These are phyloP conservation scores for Notechis scutatus DNA, from an alignment of 2,113 vertebrate genomes.

Conservation along the genomic window DNA sequence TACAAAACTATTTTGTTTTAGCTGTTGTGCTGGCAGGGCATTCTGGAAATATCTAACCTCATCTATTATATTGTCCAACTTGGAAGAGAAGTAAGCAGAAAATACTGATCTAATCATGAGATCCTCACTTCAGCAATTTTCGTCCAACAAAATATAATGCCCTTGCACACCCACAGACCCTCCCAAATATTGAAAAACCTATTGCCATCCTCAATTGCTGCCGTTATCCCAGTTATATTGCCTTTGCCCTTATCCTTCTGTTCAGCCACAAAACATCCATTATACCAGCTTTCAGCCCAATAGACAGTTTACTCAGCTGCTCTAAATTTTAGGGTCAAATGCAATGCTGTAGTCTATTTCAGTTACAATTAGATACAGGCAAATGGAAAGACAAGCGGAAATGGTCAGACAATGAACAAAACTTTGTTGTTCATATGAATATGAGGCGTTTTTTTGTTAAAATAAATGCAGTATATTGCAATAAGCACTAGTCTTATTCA, in stretches of 20 bases:
- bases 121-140: background rate
- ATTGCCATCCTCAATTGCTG: background rate
- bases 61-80: background rate
- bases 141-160: background rate
- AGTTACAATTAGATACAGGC: conserved; percentile 38
- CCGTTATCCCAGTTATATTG: background rate
- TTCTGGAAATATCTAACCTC: background rate
- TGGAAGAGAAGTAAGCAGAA: background rate
- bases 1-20: conserved; percentile 38
- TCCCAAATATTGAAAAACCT: background rate
- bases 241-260: conserved; percentile 17
- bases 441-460: conserved; percentile 32
- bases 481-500: conserved; percentile 40
- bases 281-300: conserved; percentile 40
- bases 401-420: conserved; percentile 36
- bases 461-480: conserved; percentile 12
- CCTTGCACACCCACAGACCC: background rate
- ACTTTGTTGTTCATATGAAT: background rate
- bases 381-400: conserved; percentile 16
- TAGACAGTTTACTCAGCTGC: background rate
- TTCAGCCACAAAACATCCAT: conserved; percentile 46
- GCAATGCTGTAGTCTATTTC: background rate
- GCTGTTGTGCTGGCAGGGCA: background rate
- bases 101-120: background rate
- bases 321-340: background rate